phyloP scores from a whole-genome alignment of 1,140 invertebrate genomes.

The Bombus consobrinus region DNA sequence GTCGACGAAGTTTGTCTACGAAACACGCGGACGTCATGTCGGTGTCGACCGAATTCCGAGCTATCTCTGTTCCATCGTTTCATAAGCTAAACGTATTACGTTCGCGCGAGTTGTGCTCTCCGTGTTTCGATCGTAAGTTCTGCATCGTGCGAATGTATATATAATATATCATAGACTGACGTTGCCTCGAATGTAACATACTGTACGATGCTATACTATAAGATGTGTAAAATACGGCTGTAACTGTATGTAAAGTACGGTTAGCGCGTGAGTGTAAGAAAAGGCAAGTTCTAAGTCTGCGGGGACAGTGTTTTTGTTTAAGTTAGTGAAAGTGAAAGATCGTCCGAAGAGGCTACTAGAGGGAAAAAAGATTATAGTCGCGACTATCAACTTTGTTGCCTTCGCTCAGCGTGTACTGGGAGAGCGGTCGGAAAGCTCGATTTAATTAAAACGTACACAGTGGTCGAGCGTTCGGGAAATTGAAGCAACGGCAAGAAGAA shows the following conservation, averaged over 20 bases:
- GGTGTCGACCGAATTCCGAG: constrained; percentile 19
- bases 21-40: constrained; percentile 62
- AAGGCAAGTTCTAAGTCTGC: no score
- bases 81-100: neutral
- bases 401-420: no score
- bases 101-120: neutral
- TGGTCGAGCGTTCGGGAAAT: constrained; percentile 14
- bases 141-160: neutral
- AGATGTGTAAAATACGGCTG: no score
- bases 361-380: no score
- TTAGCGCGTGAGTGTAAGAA: neutral
- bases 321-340: neutral
- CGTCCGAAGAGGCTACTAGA: neutral
- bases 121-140: neutral
- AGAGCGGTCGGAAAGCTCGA: neutral
- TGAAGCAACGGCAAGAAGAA: constrained; percentile 13
- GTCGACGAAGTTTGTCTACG: constrained; percentile 79
- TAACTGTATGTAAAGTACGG: no score
- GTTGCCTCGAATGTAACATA: no score
- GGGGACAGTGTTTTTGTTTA: neutral
- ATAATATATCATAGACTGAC: no score
- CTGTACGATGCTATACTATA: no score
- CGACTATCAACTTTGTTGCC: neutral
- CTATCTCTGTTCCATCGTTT: neutral
- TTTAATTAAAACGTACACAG: constrained; percentile 28